These are phyloP conservation scores for Egretta garzetta DNA, from an alignment of 2,113 vertebrate genomes.

Conservation along the genomic window DNA sequence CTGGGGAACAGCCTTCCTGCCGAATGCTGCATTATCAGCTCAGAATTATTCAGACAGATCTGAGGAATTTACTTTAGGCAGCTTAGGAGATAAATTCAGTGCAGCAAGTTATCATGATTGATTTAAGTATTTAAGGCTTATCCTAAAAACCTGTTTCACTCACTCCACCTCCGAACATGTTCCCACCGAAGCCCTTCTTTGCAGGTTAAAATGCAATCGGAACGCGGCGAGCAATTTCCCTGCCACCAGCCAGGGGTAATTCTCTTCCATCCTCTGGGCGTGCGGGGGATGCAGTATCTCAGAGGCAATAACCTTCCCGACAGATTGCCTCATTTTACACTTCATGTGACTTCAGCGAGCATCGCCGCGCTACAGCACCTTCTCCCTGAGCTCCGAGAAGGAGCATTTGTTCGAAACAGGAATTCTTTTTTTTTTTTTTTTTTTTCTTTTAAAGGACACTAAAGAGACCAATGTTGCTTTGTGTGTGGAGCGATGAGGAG, in stretches of 20 bases:
- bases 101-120: constrained; percentile 7
- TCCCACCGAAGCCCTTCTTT: not conserved
- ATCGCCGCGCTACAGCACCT: not conserved
- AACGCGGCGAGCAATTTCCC: not conserved
- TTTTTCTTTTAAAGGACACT: not conserved
- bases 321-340: not conserved
- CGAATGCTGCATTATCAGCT: constrained; percentile 25
- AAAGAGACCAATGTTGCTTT: not conserved
- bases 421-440: not conserved
- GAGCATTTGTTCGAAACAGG: not conserved
- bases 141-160: not conserved
- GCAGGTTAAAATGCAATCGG: not conserved
- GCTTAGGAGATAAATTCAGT: constrained; percentile 58
- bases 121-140: constrained; percentile 57
- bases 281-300: not conserved
- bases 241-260: not conserved
- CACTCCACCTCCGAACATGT: not conserved
- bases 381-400: not conserved
- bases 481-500: not conserved
- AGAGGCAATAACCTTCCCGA: not conserved
- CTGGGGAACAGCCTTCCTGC: constrained; percentile 18
- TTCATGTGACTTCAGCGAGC: not conserved
- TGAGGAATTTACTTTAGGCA: constrained; percentile 44
- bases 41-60: constrained; percentile 45
- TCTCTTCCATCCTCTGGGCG: not conserved